A percentile compares a stretch with the other conserved stretches of the same genome.
These are phyloP conservation scores for Eudasyphora cyanicolor DNA, from an alignment of 2,888 invertebrate genomes.

Conservation along the genomic window DNA sequence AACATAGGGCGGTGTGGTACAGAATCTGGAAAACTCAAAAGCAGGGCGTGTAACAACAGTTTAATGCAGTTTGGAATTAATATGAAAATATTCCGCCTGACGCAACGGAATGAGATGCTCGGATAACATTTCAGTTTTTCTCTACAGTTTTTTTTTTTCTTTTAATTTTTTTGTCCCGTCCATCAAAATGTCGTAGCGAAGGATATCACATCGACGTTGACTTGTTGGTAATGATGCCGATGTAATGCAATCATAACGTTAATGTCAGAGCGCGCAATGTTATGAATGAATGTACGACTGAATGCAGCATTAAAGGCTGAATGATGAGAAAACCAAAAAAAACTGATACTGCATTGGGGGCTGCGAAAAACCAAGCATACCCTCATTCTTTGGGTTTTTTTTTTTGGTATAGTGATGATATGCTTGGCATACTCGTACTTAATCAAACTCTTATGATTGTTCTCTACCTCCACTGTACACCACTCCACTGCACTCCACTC, in stretches of 20 bases:
- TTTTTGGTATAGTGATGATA: constrained; percentile 19
- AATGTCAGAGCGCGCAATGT: constrained; percentile 22
- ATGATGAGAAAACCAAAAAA: neutral
- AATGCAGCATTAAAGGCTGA: neutral
- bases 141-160: neutral
- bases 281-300: neutral
- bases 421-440: constrained; percentile 41
- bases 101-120: neutral
- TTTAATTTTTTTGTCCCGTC: no score
- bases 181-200: neutral
- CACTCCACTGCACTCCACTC: neutral
- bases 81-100: neutral
- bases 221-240: constrained; percentile 32
- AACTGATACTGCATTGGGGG: neutral
- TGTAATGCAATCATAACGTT: constrained; percentile 36
- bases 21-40: no score
- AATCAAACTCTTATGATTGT: constrained; percentile 32
- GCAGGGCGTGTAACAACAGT: neutral
- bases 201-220: constrained; percentile 20
- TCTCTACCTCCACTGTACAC: no score
- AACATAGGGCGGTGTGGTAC: no score
- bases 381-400: neutral
- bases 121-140: neutral
- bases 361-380: neutral
- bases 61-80: neutral